Evolutionary conservation across 2,888 invertebrate genomes (phyloP).

Genomic region (Tuberolachnus salignus): DNA sequence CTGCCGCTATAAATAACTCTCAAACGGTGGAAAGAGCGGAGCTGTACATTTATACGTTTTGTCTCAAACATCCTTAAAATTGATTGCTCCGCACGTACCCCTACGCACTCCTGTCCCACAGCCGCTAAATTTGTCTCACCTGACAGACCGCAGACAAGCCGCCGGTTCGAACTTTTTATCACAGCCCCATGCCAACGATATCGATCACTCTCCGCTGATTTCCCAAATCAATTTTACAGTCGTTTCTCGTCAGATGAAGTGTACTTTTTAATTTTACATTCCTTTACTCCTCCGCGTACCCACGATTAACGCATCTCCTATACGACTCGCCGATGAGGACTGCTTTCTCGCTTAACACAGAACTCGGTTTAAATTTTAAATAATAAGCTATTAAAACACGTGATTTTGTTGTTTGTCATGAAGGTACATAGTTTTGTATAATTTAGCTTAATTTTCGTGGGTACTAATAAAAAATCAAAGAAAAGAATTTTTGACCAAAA

Average conservation of each 20-base stretch:
- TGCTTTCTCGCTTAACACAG: no score
- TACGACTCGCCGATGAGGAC: no score
- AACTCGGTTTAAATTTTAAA: no score
- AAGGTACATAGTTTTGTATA: no score
- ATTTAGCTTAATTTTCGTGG: no score
- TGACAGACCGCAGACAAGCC: not conserved
- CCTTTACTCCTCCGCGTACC: no score
- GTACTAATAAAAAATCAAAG: no score
- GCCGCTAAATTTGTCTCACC: not conserved
- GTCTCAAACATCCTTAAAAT: not conserved
- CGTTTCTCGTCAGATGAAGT: not conserved
- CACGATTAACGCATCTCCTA: no score
- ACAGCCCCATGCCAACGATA: not conserved
- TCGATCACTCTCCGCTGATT: not conserved
- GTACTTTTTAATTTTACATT: not conserved
- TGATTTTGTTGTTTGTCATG: no score
- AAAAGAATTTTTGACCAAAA: no score
- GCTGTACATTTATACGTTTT: not conserved
- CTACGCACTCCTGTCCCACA: not conserved
- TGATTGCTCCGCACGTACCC: not conserved
- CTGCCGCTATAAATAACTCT: not conserved
- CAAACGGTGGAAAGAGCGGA: not conserved
- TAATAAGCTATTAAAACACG: no score
- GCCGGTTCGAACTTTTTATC: not conserved
- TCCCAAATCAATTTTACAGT: not conserved